These are phyloP conservation scores for Latrodectus hesperus DNA, from an alignment of 2,888 invertebrate genomes.

Conservation along the genomic window DNA sequence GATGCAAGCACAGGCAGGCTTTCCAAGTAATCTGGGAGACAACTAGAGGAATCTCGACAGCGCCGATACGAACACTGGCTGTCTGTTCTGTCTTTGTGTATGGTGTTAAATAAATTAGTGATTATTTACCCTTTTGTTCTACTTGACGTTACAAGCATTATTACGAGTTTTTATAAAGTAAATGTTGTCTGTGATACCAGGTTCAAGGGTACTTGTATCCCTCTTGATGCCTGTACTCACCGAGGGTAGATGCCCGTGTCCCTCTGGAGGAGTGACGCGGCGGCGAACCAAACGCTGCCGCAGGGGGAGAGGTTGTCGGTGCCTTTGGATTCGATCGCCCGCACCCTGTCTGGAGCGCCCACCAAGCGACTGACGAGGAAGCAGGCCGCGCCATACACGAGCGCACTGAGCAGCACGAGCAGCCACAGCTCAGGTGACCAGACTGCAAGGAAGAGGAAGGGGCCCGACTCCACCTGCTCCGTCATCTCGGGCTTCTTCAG, in stretches of 20 bases:
- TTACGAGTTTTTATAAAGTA: too few relatives aligned
- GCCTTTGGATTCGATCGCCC: conserved; percentile 53
- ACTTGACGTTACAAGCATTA: too few relatives aligned
- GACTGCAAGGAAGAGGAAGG: conserved; percentile 38
- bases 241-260: conserved; percentile 59
- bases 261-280: conserved; percentile 25
- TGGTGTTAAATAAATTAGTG: too few relatives aligned
- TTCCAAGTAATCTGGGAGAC: too few relatives aligned
- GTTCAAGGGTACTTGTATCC: too few relatives aligned
- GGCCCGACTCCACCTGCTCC: background rate
- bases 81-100: too few relatives aligned
- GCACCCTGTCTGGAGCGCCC: conserved; percentile 42
- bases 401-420: background rate
- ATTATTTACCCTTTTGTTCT: too few relatives aligned
- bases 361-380: conserved; percentile 29
- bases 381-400: background rate
- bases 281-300: conserved; percentile 42
- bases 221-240: conserved; percentile 10
- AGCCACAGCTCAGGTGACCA: conserved; percentile 35
- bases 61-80: too few relatives aligned
- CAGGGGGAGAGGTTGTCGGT: conserved; percentile 52
- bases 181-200: too few relatives aligned
- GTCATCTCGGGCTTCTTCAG: background rate
- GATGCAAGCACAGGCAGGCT: too few relatives aligned
- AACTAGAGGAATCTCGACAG: too few relatives aligned